Evolutionary conservation across 2,113 vertebrate genomes (phyloP), one percentile per base, ranked within the genome.

Genomic region (Bagarius yarrelli): DNA sequence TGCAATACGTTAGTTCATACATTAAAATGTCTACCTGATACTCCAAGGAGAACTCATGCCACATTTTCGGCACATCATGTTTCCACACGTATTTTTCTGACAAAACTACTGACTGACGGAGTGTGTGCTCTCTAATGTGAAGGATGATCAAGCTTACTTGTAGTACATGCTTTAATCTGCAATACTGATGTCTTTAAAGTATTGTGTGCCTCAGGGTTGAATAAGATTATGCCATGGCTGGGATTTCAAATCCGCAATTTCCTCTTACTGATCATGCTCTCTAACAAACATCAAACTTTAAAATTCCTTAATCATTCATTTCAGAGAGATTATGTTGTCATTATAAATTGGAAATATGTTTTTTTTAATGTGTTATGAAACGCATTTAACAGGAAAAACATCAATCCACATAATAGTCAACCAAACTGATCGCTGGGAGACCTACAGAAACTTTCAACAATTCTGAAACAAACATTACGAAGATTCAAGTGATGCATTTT

Each of bases 181-280:
- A 81, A 60, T 75, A 47, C 61, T 32, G 60, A 81, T 76, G 60
- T 76, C 50, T 52, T 18, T 32, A 36, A 66, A 61, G 61, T 50
- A 76, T 66, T 66, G 34, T 30, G 59, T 44, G 72, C 60, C 55
- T 53, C 44, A 23, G 50, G 32, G 72, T 52, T 60, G 52, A 76
- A 81, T 75, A 81, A 47, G 80, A 81, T 76, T 81, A 81, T 32
- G n/a, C 71, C 0, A 0, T 88, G 85, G 85, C 67, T 55, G 88
- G 89, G 91, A 90, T 87, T 82, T 89, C 87, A 87, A 87, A 89
- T 9, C 19, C 0, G 8, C 21, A 69, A 44, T 71, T 71, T 79
- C 19, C 18, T 2, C 78, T 61, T 86, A 89, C 90, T 90, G 90
- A 90, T 89, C 89, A 91, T 90, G 91, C 89, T 87, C 72, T 74